Percentiles rank a stretch among this genome's conserved stretches.
Conservation (phyloP, 1,140 invertebrate species). For the Asbolus verrucosus region DNA sequence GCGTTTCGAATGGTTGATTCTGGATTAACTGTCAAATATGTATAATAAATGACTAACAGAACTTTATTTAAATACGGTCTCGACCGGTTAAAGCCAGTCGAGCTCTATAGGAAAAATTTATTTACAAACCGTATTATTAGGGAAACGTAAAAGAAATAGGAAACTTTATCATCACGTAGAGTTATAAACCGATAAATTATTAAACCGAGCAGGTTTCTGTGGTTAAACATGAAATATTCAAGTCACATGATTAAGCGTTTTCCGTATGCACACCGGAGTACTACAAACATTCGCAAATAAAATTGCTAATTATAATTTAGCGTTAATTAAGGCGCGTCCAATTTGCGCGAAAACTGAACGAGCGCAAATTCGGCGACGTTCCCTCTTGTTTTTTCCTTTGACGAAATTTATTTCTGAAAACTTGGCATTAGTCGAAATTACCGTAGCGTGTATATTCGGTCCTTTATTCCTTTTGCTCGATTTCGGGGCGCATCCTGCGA, state of each 20-base stretch:
- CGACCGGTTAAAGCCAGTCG: conserved; percentile 4
- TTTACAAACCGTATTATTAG: conserved; percentile 1
- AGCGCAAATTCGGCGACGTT: no score
- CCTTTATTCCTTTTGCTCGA: no score
- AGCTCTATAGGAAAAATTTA: conserved; percentile 14
- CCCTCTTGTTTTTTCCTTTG: no score
- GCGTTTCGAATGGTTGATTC: conserved; percentile 43
- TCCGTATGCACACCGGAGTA: no score
- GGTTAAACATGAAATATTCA: conserved; percentile 1
- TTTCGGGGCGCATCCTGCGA: no score
- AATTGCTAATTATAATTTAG: no score
- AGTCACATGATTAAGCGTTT: background rate
- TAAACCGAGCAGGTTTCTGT: background rate
- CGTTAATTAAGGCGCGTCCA: no score
- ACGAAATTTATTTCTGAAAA: no score
- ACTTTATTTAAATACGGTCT: conserved; percentile 37
- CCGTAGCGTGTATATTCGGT: no score
- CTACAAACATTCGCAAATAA: no score
- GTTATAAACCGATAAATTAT: background rate
- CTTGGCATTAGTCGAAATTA: no score
- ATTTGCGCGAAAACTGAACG: no score
- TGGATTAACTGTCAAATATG: conserved; percentile 43
- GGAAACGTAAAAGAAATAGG: background rate
- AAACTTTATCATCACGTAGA: conserved; percentile 20
- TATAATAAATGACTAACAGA: conserved; percentile 41